A percentile compares a stretch with the other conserved stretches of the same genome.
These are phyloP conservation scores for Callyntrura sp. DNA, from an alignment of 2,888 invertebrate species.

Conservation along the genomic window DNA sequence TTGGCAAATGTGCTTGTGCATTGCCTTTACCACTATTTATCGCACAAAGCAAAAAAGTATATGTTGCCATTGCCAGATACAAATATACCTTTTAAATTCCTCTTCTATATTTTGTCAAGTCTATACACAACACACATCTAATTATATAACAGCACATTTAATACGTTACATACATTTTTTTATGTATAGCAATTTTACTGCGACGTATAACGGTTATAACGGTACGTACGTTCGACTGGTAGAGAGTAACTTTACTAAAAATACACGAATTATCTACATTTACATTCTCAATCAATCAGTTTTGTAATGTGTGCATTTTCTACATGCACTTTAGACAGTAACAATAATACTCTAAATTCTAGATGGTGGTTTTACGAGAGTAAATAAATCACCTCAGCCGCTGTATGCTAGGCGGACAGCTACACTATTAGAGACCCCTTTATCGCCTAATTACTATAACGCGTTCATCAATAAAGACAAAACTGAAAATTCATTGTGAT, in stretches of 20 bases:
- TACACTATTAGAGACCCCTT: too few relatives aligned
- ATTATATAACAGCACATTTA: slow-evolving; percentile 7
- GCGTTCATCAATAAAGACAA: too few relatives aligned
- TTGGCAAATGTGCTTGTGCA: slow-evolving; percentile 46
- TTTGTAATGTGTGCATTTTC: slow-evolving; percentile 2
- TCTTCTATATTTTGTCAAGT: slow-evolving; percentile 18
- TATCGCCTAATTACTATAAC: too few relatives aligned
- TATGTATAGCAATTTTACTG: slow-evolving; percentile 50
- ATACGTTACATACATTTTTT: slow-evolving; percentile 15
- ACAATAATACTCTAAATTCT: too few relatives aligned
- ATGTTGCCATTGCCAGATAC: too few relatives aligned
- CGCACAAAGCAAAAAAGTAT: too few relatives aligned
- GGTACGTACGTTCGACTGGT: not conserved
- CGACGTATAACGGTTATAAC: slow-evolving; percentile 45
- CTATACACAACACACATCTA: not conserved
- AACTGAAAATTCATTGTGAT: too few relatives aligned
- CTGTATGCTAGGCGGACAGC: too few relatives aligned
- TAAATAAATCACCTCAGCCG: too few relatives aligned
- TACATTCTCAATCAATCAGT: slow-evolving; percentile 35
- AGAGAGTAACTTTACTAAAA: not conserved
- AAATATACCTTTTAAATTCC: slow-evolving; percentile 30
- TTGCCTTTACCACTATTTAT: slow-evolving; percentile 46
- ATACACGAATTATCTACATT: not conserved
- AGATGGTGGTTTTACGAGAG: too few relatives aligned
- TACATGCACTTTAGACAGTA: not conserved